phyloP scores from a whole-genome alignment of 1,140 invertebrate genomes.

The Drosophila auraria region DNA sequence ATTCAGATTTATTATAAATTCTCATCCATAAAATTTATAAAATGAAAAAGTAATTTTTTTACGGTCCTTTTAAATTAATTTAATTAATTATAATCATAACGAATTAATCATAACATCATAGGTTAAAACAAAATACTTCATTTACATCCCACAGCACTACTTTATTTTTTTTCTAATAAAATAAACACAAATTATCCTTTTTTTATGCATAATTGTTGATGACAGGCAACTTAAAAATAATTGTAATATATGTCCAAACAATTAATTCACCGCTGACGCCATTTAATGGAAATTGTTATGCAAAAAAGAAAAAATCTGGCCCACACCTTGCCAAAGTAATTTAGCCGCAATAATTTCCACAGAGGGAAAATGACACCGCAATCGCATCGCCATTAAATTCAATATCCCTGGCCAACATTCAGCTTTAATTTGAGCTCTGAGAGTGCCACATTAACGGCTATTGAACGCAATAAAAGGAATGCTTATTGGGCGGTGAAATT shows the following conservation, averaged over 20 bases:
- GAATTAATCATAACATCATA: not conserved
- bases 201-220: not conserved
- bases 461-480: not conserved
- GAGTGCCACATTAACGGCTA: conserved; percentile 2
- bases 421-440: conserved; percentile 14
- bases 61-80: not conserved
- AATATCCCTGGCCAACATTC: conserved; percentile 8
- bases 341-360: conserved; percentile 19
- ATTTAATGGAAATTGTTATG: conserved; percentile 5
- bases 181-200: not conserved
- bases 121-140: not conserved
- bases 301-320: not conserved
- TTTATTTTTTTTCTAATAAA: not conserved
- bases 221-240: conserved; percentile 5
- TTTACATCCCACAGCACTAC: not conserved
- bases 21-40: too few relatives aligned
- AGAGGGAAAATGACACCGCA: conserved; percentile 13
- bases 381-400: conserved; percentile 25
- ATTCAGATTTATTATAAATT: too few relatives aligned
- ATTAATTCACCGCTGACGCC: conserved; percentile 5
- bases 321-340: not conserved
- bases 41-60: too few relatives aligned
- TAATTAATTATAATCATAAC: not conserved
- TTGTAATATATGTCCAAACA: conserved; percentile 1
- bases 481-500: conserved; percentile 25